These are phyloP conservation scores for Solenopsis fugax DNA, from an alignment of 1,140 invertebrate species.

Conservation along the genomic window DNA sequence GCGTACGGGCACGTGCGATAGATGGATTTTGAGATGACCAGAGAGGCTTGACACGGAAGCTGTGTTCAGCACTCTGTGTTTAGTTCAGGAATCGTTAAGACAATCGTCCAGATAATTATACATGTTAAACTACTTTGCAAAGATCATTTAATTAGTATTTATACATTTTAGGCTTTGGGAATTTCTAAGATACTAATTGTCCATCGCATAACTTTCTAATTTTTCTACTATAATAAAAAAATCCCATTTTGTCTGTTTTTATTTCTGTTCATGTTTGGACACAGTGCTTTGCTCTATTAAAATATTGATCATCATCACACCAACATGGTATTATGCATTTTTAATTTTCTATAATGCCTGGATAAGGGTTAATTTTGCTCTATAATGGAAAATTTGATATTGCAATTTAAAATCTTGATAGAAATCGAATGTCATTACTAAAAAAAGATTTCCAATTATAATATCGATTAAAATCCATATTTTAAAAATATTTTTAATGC, in stretches of 20 bases:
- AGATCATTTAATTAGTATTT: slow-evolving; percentile 72
- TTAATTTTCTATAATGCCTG: slow-evolving; percentile 65
- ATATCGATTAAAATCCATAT: background rate
- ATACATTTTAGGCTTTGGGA: slow-evolving; percentile 41
- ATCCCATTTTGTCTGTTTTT: background rate
- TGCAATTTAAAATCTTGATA: slow-evolving; percentile 16
- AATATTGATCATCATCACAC: slow-evolving; percentile 20
- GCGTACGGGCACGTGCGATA: slow-evolving; percentile 69
- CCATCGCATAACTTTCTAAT: slow-evolving; percentile 22
- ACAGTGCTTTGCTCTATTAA: background rate
- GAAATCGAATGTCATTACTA: background rate
- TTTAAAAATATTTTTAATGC: background rate
- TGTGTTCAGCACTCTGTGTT: slow-evolving; percentile 70
- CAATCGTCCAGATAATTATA: slow-evolving; percentile 68
- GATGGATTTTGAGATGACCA: slow-evolving; percentile 77
- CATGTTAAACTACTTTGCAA: slow-evolving; percentile 65
- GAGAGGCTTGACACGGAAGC: slow-evolving; percentile 75
- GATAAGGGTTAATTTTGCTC: slow-evolving; percentile 78
- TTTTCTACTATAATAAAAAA: background rate
- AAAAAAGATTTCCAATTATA: background rate
- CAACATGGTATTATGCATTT: slow-evolving; percentile 43
- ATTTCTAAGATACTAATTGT: slow-evolving; percentile 24
- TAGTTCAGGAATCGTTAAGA: slow-evolving; percentile 69
- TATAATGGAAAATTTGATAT: slow-evolving; percentile 16
- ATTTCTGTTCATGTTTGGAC: background rate